phyloP scores from a whole-genome alignment of 2,888 invertebrate species.

The Drosophila mulleri region DNA sequence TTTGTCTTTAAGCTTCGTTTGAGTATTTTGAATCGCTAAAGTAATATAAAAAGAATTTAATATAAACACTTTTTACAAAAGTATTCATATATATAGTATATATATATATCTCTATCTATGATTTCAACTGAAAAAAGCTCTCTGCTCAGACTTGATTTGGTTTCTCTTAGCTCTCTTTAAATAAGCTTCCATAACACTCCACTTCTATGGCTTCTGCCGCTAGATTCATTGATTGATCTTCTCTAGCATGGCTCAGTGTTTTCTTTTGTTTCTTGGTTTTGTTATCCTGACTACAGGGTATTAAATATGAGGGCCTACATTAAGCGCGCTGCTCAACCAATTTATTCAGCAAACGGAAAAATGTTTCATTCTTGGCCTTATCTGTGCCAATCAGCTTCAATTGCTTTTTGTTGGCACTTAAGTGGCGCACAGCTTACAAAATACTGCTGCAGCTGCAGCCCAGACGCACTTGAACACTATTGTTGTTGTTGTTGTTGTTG shows the following conservation, averaged over 20 bases:
- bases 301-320: conserved; percentile 1
- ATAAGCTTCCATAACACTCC: too few relatives aligned
- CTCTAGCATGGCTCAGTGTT: too few relatives aligned
- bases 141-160: background rate
- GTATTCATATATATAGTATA: too few relatives aligned
- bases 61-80: too few relatives aligned
- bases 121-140: background rate
- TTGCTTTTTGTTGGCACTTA: conserved; percentile 57
- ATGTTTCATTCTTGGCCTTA: conserved; percentile 36
- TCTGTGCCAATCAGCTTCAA: conserved; percentile 65
- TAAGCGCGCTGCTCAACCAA: conserved; percentile 12
- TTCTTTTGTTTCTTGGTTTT: too few relatives aligned
- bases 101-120: too few relatives aligned
- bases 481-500: background rate
- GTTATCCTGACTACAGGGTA: background rate
- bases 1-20: too few relatives aligned
- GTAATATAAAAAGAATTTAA: too few relatives aligned
- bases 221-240: background rate
- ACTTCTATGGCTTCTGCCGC: too few relatives aligned
- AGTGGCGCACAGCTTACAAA: conserved; percentile 38
- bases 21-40: too few relatives aligned
- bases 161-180: background rate
- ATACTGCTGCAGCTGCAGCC: conserved; percentile 23
- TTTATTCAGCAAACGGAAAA: conserved; percentile 14
- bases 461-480: conserved; percentile 15